phyloP scores from a whole-genome alignment of 2,888 invertebrate species.

The Cheilosia grossa region DNA sequence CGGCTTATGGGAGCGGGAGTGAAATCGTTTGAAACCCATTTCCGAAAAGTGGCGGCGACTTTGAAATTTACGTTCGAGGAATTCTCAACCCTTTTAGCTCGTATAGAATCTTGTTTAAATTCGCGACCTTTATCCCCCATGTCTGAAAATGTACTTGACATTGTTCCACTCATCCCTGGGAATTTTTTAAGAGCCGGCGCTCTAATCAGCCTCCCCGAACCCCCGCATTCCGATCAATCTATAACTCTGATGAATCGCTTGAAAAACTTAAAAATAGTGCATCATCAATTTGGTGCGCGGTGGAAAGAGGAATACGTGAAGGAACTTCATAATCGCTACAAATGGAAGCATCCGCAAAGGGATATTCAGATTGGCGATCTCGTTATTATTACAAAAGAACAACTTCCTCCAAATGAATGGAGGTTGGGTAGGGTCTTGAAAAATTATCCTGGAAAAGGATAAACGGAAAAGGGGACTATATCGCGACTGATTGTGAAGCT shows the following conservation, averaged over 20 bases:
- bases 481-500: too few species aligned
- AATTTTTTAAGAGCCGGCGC: background rate
- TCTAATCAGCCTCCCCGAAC: background rate
- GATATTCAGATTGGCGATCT: too few species aligned
- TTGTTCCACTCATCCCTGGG: background rate
- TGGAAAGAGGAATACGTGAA: slow-evolving; percentile 3
- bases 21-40: too few species aligned
- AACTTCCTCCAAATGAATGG: too few species aligned
- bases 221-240: background rate
- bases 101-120: background rate
- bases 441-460: too few species aligned
- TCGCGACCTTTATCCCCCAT: background rate
- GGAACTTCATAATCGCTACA: too few species aligned
- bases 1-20: too few species aligned
- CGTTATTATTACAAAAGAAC: too few species aligned
- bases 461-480: too few species aligned
- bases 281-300: slow-evolving; percentile 13
- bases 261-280: slow-evolving; percentile 19
- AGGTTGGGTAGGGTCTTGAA: too few species aligned
- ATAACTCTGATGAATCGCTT: slow-evolving; percentile 14
- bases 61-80: background rate
- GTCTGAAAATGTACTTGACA: background rate
- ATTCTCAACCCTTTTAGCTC: background rate
- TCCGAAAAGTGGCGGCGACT: background rate
- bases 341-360: too few species aligned